These are phyloP conservation scores for Limanda limanda DNA, from an alignment of 2,113 vertebrate species.

Conservation along the genomic window DNA sequence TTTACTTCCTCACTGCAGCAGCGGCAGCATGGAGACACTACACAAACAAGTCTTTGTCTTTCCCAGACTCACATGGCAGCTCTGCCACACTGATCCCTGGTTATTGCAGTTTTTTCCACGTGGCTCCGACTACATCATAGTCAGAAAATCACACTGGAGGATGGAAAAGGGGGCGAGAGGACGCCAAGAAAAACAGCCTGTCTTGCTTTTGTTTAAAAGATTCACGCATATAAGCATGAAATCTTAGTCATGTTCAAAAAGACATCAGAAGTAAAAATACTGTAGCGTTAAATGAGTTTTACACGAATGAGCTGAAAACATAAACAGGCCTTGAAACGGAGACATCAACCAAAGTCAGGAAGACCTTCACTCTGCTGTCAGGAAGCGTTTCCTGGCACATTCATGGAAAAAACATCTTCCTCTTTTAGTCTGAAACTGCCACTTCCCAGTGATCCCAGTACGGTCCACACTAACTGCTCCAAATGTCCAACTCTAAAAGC, in stretches of 20 bases:
- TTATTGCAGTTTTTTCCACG: constrained; percentile 54
- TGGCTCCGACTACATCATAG: constrained; percentile 50
- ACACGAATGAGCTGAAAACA: constrained; percentile 19
- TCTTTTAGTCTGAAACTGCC: constrained; percentile 40
- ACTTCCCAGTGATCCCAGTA: background rate
- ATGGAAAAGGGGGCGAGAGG: constrained; percentile 11
- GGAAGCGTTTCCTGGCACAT: constrained; percentile 75
- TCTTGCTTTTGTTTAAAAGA: constrained; percentile 48
- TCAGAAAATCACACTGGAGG: constrained; percentile 47
- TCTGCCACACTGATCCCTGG: constrained; percentile 43
- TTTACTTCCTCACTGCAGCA: constrained; percentile 26
- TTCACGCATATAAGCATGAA: background rate
- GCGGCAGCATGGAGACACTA: constrained; percentile 20
- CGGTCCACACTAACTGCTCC: no score
- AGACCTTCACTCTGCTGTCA: constrained; percentile 61
- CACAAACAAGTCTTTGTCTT: constrained; percentile 76
- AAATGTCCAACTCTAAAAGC: background rate
- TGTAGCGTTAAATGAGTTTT: background rate
- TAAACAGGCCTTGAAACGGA: constrained; percentile 41
- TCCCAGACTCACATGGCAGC: constrained; percentile 66
- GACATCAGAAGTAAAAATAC: background rate
- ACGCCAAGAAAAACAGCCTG: constrained; percentile 52
- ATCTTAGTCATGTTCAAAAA: background rate
- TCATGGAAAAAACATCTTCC: constrained; percentile 65
- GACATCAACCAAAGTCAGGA: constrained; percentile 58